Conservation (phyloP, 2,113 vertebrate species). For the Rhinoderma darwinii region DNA sequence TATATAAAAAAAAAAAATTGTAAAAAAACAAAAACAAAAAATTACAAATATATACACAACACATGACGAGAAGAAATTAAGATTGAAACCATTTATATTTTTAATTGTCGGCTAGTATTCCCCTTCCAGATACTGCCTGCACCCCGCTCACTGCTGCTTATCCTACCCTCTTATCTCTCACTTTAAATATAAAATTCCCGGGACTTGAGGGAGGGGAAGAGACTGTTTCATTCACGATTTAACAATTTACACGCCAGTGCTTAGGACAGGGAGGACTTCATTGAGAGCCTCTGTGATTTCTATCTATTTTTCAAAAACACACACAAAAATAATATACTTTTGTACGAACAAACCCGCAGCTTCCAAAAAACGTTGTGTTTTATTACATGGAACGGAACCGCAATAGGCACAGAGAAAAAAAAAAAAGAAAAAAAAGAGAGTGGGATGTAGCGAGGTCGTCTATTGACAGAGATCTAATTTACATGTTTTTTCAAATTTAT, state of each 20-base stretch:
- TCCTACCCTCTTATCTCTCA: constrained; percentile 60
- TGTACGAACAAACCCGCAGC: constrained; percentile 20
- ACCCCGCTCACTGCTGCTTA: constrained; percentile 63
- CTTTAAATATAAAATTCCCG: constrained; percentile 65
- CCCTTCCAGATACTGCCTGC: constrained; percentile 61
- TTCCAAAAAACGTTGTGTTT: not conserved
- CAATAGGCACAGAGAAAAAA: not conserved
- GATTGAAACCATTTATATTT: constrained; percentile 73
- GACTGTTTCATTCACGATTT: constrained; percentile 6
- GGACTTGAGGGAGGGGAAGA: constrained; percentile 40
- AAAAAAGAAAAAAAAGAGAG: not conserved
- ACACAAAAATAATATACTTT: constrained; percentile 30
- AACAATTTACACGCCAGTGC: not conserved
- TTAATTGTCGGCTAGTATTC: constrained; percentile 57
- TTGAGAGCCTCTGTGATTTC: constrained; percentile 57
- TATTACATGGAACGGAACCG: not conserved
- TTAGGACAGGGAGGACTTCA: constrained; percentile 61
- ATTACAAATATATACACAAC: constrained; percentile 58
- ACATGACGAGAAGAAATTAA: constrained; percentile 61
- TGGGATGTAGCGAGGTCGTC: not conserved
- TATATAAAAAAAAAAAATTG: constrained; percentile 59
- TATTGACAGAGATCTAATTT: constrained; percentile 32
- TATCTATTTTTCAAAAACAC: constrained; percentile 16
- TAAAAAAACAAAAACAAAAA: constrained; percentile 53
- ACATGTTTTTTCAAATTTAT: constrained; percentile 46